These are phyloP conservation scores for Megaustenia siamemsis DNA, from an alignment of 2,888 invertebrate species.

Conservation along the genomic window DNA sequence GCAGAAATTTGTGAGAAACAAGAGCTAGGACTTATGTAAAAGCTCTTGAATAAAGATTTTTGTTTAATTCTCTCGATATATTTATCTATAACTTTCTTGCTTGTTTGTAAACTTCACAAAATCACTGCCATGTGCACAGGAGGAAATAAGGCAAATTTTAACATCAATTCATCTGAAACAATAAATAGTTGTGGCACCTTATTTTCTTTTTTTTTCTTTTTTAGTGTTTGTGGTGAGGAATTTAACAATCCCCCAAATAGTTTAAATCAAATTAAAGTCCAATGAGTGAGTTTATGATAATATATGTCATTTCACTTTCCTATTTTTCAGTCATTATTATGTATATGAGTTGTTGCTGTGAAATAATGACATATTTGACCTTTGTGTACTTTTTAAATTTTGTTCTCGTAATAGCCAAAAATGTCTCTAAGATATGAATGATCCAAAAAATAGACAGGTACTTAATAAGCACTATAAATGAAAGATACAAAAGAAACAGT, in stretches of 20 bases:
- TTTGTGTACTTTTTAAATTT: too few relatives aligned
- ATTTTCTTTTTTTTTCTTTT: background rate
- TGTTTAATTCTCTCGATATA: background rate
- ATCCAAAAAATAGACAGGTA: too few relatives aligned
- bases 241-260: background rate
- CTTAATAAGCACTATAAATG: too few relatives aligned
- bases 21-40: background rate
- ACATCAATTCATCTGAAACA: background rate
- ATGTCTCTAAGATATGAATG: too few relatives aligned
- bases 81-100: background rate
- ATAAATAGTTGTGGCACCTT: background rate
- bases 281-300: background rate
- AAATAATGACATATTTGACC: too few relatives aligned
- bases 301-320: background rate
- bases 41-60: background rate
- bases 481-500: too few relatives aligned
- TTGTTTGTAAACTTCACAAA: background rate
- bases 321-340: background rate
- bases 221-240: background rate
- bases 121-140: background rate
- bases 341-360: constrained; percentile 4
- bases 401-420: too few relatives aligned
- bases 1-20: background rate
- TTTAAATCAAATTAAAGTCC: background rate
- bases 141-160: background rate